A percentile compares a stretch with the other conserved stretches of the same genome.
phyloP scores from a whole-genome alignment of 2,797 vertebrate species.

The Gallinago solitaria region DNA sequence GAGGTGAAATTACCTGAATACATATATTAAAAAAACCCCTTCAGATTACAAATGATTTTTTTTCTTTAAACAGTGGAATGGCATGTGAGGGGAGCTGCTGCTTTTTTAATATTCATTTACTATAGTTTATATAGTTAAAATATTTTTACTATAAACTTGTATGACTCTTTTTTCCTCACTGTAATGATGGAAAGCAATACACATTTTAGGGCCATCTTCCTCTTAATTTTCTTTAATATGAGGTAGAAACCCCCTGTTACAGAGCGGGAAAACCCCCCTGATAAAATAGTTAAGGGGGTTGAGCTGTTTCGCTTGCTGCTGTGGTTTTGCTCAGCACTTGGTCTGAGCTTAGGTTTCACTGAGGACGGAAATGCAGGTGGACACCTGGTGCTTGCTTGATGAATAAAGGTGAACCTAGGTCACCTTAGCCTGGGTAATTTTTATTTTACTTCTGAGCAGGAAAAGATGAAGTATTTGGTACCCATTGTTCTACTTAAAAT shows the following conservation, averaged over 20 bases:
- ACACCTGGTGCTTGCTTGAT: fast-evolving
- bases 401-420: neutral
- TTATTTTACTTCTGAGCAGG: neutral
- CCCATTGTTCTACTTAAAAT: neutral
- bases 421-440: neutral
- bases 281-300: neutral
- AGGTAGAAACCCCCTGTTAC: neutral
- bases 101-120: neutral
- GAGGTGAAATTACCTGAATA: neutral
- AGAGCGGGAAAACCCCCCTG: neutral
- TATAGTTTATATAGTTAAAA: neutral
- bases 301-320: neutral
- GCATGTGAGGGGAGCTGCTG: neutral
- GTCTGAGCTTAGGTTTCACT: neutral
- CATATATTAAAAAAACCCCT: neutral
- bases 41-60: neutral
- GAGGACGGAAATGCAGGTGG: neutral
- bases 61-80: neutral
- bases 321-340: neutral
- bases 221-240: neutral
- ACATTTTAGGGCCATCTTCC: neutral
- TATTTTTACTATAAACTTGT: neutral
- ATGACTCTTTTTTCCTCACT: neutral
- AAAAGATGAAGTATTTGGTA: neutral
- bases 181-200: neutral